A percentile compares a stretch with the other conserved stretches of the same genome.
phyloP scores from a whole-genome alignment of 2,113 vertebrate genomes.

The Hystrix cristata region DNA sequence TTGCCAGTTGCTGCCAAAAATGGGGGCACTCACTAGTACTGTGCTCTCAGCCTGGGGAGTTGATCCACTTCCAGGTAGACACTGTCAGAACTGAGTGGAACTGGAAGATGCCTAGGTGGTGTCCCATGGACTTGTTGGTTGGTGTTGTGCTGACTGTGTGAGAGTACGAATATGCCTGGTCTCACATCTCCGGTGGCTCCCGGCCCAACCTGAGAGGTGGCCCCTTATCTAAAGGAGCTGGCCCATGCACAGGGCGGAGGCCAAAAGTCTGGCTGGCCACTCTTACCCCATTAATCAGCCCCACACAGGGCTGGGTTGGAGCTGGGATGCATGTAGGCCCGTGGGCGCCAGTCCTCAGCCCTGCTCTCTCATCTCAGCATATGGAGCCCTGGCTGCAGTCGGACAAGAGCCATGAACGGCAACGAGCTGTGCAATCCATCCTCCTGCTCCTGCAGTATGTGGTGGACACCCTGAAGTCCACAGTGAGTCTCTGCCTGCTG shows the following conservation, averaged over 20 bases:
- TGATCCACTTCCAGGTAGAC: neutral
- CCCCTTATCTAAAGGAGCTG: neutral
- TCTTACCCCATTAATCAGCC: fast-evolving
- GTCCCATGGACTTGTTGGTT: too few relatives aligned
- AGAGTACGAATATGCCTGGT: neutral
- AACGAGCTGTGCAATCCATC: neutral
- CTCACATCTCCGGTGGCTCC: neutral
- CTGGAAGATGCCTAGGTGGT: neutral
- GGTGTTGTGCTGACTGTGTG: neutral
- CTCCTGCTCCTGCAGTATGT: constrained; percentile 43
- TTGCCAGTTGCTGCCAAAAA: neutral
- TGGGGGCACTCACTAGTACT: neutral
- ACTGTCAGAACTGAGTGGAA: neutral
- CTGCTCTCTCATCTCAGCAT: neutral
- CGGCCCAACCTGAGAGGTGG: too few relatives aligned
- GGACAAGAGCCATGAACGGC: neutral
- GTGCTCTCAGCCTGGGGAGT: neutral
- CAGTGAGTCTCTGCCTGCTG: neutral
- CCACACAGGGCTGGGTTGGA: fast-evolving
- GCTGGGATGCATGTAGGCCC: fast-evolving
- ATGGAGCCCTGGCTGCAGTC: constrained; percentile 67
- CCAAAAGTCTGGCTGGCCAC: neutral
- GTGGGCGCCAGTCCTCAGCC: fast-evolving
- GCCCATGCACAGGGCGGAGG: neutral
- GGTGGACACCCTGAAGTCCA: neutral